These are phyloP conservation scores for Lerista edwardsae DNA, from an alignment of 2,797 vertebrate genomes.

Conservation along the genomic window DNA sequence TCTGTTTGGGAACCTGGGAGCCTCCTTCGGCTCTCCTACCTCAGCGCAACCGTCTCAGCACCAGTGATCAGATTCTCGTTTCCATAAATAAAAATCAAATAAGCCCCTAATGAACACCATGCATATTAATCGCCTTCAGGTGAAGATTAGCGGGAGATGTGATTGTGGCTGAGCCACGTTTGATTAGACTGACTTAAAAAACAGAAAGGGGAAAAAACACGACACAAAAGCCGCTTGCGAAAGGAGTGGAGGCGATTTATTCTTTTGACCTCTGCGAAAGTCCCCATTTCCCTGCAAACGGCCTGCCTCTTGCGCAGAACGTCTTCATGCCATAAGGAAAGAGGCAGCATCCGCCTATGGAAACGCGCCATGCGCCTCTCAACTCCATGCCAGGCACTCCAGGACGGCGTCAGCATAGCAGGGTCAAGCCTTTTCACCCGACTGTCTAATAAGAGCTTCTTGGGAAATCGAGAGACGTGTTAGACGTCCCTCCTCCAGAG, in stretches of 20 bases:
- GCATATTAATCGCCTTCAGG: slow-evolving; percentile 75
- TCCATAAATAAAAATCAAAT: slow-evolving; percentile 76
- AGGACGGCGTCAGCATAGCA: fast-evolving
- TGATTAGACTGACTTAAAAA: slow-evolving; percentile 71
- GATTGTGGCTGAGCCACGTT: slow-evolving; percentile 64
- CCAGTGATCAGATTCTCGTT: slow-evolving; percentile 51
- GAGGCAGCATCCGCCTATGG: background rate
- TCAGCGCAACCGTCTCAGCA: slow-evolving; percentile 17
- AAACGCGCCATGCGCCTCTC: fast-evolving
- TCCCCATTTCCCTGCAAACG: background rate
- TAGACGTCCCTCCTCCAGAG: background rate
- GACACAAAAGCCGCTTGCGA: slow-evolving; percentile 45
- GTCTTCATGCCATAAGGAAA: background rate
- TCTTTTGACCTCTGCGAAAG: slow-evolving; percentile 50
- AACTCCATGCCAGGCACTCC: fast-evolving
- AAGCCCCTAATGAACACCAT: slow-evolving; percentile 68
- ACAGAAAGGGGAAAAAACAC: slow-evolving; percentile 51
- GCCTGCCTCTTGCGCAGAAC: background rate
- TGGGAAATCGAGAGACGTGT: fast-evolving
- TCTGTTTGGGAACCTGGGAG: fast-evolving
- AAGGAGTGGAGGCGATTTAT: slow-evolving; percentile 43
- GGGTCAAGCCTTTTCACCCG: background rate
- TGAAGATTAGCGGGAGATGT: slow-evolving; percentile 70
- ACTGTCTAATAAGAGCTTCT: background rate
- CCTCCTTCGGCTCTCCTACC: background rate